A percentile compares a stretch with the other conserved stretches of the same genome.
These are phyloP conservation scores for Macaria notata DNA, from an alignment of 2,888 invertebrate species.

Conservation along the genomic window DNA sequence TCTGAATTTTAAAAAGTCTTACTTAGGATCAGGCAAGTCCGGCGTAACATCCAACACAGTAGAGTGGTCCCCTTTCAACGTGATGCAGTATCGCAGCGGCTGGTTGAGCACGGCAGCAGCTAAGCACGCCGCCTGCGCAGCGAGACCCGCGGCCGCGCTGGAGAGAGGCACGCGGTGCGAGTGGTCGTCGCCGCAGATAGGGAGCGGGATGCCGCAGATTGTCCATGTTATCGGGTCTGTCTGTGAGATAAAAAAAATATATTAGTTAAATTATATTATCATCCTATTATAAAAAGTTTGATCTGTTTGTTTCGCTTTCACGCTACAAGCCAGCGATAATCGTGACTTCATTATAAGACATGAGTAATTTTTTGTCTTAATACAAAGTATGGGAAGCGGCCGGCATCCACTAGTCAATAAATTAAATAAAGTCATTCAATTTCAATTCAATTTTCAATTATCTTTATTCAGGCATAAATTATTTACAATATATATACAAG, in stretches of 20 bases:
- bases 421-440: no score
- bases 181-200: slow-evolving; percentile 63
- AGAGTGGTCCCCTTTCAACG: slow-evolving; percentile 91
- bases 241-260: slow-evolving; percentile 35
- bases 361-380: no score
- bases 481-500: no score
- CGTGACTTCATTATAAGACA: no score
- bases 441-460: no score
- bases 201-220: slow-evolving; percentile 59
- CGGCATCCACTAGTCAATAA: no score
- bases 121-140: slow-evolving; percentile 91
- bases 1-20: slow-evolving; percentile 29
- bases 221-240: slow-evolving; percentile 57
- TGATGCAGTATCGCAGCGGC: slow-evolving; percentile 92
- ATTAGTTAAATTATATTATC: not conserved
- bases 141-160: slow-evolving; percentile 93
- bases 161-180: slow-evolving; percentile 82
- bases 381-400: no score
- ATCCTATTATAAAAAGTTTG: not conserved
- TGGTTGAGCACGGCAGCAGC: slow-evolving; percentile 92
- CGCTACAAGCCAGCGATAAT: no score
- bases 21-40: slow-evolving; percentile 70
- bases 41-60: slow-evolving; percentile 89
- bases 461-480: no score
- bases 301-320: no score